Evolutionary conservation across 1,140 invertebrate species (phyloP).

Genomic region (Philaenus spumarius): DNA sequence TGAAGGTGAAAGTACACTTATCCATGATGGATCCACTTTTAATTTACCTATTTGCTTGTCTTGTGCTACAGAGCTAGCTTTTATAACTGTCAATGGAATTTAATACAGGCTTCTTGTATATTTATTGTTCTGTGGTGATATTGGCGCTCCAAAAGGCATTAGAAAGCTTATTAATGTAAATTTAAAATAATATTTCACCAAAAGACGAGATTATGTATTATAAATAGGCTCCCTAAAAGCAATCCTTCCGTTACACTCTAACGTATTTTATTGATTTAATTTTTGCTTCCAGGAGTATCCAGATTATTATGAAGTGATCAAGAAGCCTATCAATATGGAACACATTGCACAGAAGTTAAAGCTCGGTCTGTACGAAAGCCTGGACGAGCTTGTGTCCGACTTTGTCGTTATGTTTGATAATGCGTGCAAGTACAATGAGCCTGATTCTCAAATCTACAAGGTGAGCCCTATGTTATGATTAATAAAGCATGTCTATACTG

Average conservation of each 20-base stretch:
- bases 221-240: neutral
- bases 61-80: too few species aligned
- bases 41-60: too few species aligned
- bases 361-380: constrained; percentile 61
- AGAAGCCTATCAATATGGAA: constrained; percentile 96
- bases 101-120: too few species aligned
- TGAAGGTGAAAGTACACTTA: too few species aligned
- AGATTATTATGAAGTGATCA: constrained; percentile 97
- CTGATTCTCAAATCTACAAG: constrained; percentile 98
- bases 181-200: neutral
- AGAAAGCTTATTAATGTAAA: too few species aligned
- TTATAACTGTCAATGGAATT: too few species aligned
- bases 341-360: constrained; percentile 86
- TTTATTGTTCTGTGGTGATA: too few species aligned
- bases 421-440: constrained; percentile 99
- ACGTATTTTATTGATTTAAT: constrained; percentile 14
- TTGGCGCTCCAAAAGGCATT: too few species aligned
- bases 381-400: constrained; percentile 89
- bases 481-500: too few species aligned
- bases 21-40: too few species aligned
- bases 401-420: constrained; percentile 98
- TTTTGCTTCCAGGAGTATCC: constrained; percentile 70
- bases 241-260: too few species aligned
- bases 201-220: constrained; percentile 2
- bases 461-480: too few species aligned